These are phyloP conservation scores for Dromaius novaehollandiae DNA, from an alignment of 2,113 vertebrate genomes.

Conservation along the genomic window DNA sequence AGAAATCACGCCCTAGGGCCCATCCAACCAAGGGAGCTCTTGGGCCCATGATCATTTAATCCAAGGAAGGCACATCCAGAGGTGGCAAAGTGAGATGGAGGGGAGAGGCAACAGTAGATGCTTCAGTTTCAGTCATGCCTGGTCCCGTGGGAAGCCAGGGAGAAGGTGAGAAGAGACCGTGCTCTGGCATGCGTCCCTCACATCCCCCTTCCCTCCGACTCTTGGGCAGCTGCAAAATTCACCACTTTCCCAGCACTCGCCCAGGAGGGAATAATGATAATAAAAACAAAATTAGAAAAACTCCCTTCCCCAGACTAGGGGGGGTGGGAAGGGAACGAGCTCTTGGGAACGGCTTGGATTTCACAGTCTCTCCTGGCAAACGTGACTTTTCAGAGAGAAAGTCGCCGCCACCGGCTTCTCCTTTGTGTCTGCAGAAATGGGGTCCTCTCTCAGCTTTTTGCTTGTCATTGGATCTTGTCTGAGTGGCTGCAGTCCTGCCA, in stretches of 20 bases:
- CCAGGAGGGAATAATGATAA: conserved; percentile 53
- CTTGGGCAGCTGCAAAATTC: conserved; percentile 56
- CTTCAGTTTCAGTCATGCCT: neutral
- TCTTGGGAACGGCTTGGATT: conserved; percentile 72
- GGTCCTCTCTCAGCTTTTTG: conserved; percentile 57
- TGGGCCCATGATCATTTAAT: neutral
- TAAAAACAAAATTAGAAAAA: conserved; percentile 63
- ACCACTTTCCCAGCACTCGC: conserved; percentile 53
- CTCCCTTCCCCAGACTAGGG: conserved; percentile 19
- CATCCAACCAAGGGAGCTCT: neutral
- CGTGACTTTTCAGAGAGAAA: conserved; percentile 76
- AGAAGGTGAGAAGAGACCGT: conserved; percentile 29
- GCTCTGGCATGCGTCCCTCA: conserved; percentile 3
- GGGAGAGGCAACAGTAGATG: neutral
- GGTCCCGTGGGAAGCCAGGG: neutral
- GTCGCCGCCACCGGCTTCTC: conserved; percentile 50
- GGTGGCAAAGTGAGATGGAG: neutral
- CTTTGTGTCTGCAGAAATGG: conserved; percentile 59
- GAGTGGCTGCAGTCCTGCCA: neutral
- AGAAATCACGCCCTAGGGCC: neutral
- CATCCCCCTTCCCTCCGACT: neutral
- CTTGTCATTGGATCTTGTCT: conserved; percentile 61
- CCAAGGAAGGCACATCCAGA: neutral
- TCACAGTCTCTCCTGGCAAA: conserved; percentile 68
- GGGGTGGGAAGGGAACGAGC: conserved; percentile 5